These are phyloP conservation scores for Hemichromis elongatus DNA, from an alignment of 2,113 vertebrate species.

Conservation along the genomic window DNA sequence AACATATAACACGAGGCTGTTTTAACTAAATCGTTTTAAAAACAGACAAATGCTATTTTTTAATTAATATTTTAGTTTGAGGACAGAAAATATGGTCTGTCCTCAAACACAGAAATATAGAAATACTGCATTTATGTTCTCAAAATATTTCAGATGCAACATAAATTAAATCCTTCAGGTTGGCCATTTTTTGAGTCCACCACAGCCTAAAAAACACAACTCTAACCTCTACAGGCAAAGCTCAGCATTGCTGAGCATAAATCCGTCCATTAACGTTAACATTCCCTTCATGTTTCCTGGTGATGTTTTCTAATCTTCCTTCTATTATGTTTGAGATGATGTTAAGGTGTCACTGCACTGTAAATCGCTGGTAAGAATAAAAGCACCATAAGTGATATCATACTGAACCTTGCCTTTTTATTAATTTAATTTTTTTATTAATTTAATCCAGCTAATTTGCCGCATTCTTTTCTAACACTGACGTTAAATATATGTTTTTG, in stretches of 20 bases:
- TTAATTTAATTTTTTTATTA: neutral
- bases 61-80: neutral
- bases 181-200: neutral
- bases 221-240: conserved; percentile 15
- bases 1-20: neutral
- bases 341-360: neutral
- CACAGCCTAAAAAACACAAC: neutral
- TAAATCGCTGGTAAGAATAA: neutral
- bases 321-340: neutral
- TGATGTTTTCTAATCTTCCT: neutral
- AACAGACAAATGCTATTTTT: neutral
- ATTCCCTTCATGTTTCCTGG: neutral
- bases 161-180: neutral
- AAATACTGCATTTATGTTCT: neutral
- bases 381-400: neutral
- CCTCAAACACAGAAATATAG: neutral
- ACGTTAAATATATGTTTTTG: neutral
- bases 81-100: neutral
- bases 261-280: neutral
- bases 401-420: neutral
- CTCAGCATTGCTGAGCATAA: neutral
- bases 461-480: neutral
- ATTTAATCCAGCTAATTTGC: no score
- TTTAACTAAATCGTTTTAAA: neutral
- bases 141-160: neutral